phyloP scores from a whole-genome alignment of 2,888 invertebrate genomes.

The Trissonchulus latispiculum region DNA sequence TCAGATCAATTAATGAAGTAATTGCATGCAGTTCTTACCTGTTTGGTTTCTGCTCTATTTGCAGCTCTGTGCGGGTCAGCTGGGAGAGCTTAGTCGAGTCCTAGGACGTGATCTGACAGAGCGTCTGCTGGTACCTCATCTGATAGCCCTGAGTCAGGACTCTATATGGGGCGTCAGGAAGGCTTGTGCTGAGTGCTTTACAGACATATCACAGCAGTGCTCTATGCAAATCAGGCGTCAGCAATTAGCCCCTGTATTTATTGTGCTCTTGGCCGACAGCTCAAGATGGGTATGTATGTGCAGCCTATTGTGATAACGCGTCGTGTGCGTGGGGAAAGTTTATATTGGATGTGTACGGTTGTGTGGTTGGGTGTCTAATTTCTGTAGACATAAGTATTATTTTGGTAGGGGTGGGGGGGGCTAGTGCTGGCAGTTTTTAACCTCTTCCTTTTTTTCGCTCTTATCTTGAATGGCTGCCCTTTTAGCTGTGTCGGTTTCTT shows the following conservation, averaged over 20 bases:
- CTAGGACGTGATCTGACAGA: constrained; percentile 58
- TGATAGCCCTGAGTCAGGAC: constrained; percentile 59
- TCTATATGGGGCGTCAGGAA: constrained; percentile 63
- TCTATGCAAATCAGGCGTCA: constrained; percentile 53
- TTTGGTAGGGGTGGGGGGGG: no score
- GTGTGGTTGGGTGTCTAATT: no score
- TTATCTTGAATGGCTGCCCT: no score
- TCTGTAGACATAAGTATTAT: no score
- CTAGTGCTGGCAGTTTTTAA: no score
- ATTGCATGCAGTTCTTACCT: no score
- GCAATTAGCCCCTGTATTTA: constrained; percentile 57
- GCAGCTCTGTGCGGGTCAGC: constrained; percentile 58
- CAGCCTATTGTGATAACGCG: background rate
- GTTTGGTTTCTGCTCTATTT: no score
- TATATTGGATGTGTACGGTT: no score
- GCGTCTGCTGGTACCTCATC: constrained; percentile 59
- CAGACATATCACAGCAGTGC: constrained; percentile 59
- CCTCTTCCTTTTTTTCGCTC: no score
- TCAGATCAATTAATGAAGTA: no score
- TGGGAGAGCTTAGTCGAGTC: constrained; percentile 62
- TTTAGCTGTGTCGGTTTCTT: no score
- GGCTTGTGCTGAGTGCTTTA: constrained; percentile 63
- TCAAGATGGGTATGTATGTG: constrained; percentile 48
- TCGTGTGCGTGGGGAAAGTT: background rate
- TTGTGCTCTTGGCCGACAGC: constrained; percentile 57